Percentiles rank a stretch among this genome's conserved stretches.
These are phyloP conservation scores for Chanos chanos DNA, from an alignment of 2,797 vertebrate species.

Conservation along the genomic window DNA sequence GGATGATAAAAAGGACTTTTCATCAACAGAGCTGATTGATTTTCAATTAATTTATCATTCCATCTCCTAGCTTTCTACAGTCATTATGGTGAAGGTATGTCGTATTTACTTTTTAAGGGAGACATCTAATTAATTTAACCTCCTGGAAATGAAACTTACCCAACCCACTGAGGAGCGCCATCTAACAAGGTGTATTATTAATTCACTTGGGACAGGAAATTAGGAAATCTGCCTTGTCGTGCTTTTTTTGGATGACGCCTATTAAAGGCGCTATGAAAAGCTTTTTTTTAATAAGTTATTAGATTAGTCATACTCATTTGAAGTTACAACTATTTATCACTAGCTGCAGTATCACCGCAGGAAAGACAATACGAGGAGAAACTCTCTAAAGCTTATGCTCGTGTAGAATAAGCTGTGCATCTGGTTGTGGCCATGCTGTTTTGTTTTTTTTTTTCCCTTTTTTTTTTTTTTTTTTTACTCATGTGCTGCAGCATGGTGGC, in stretches of 20 bases:
- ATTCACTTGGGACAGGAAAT: conserved; percentile 49
- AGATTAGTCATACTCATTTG: too few species aligned
- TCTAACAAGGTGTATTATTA: conserved; percentile 49
- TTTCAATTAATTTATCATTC: conserved; percentile 49
- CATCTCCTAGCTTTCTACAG: conserved; percentile 31
- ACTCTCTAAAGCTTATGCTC: too few species aligned
- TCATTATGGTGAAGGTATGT: conserved; percentile 42
- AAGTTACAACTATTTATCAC: too few species aligned
- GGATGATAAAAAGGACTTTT: conserved; percentile 46
- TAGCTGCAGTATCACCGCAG: too few species aligned
- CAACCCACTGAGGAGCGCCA: conserved; percentile 34
- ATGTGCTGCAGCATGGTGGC: background rate
- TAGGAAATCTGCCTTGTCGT: conserved; percentile 25
- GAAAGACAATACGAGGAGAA: too few species aligned
- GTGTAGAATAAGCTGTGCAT: too few species aligned
- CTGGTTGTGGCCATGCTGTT: too few species aligned
- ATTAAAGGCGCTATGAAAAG: too few species aligned
- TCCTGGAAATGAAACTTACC: conserved; percentile 44
- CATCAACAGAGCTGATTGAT: conserved; percentile 45
- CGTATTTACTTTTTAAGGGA: conserved; percentile 46
- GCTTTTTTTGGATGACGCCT: conserved; percentile 37
- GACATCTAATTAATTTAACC: conserved; percentile 50
- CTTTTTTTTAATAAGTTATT: too few species aligned
- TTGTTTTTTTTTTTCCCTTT: too few species aligned
- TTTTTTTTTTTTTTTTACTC: conserved; percentile 27